Base-by-base conservation (phyloP, 2,113 vertebrate species). In the Chaetura pelagica region DNA sequence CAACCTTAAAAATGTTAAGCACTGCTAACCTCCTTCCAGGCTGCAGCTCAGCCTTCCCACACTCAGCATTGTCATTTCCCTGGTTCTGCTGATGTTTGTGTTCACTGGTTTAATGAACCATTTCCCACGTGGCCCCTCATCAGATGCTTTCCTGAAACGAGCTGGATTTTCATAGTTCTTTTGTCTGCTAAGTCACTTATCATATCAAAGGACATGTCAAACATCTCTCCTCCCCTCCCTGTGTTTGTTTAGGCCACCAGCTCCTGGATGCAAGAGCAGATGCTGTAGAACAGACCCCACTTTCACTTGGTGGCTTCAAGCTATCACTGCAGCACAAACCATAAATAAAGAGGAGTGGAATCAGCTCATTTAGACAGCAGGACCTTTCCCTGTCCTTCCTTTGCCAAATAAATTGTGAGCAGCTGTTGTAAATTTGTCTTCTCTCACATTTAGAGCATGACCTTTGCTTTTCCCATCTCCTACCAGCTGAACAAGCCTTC, bases 1-100 rank as follows among this genome's bases (percentile, higher is more conserved):
- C 71, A 95, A 71, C 79, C 51, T 92, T 85, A 88, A 85, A 88
- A 80, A 86, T 54, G 22, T 80, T 93, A 59, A 88, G 86, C 91
- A 78, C 93, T 68, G 64, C 52, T 97, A 89, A 95, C 91, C 94
- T 92, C 73, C 86, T 94, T 91, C 86, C 59, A 21, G 79, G 59
- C 83, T 85, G 75, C 68, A 58, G n/a, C 93, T 64, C 91, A 84
- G 85, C 73, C 67, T 77, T 84, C 38, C 61, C 26, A 3, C 12
- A 1, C 42, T 34, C 63, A 6, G 17, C 79, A 6, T 1, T 54
- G 22, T 78, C 15, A 38, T n/a, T 66, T 91, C 64, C 49, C 35
- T 55, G 34, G 0, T 83, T 89, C 64, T 69, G 78, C 79, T 72
- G 71, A 49, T 77, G 46, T n/a, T 87, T 42, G 0, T 30, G 17